Evolutionary conservation across 1,140 invertebrate genomes (phyloP).

Genomic region (Lordiphosa mommai): DNA sequence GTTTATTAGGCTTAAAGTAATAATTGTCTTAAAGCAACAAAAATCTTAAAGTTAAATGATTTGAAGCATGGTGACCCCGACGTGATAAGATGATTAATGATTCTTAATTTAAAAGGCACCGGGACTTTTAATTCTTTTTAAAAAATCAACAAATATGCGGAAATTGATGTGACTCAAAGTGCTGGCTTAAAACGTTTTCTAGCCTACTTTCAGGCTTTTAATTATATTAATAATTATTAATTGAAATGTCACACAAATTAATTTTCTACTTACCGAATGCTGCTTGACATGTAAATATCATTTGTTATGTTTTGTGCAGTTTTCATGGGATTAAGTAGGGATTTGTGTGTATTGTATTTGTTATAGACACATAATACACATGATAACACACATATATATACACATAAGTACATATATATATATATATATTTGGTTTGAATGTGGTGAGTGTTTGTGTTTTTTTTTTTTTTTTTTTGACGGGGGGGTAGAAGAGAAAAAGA

Average conservation of each 20-base stretch:
- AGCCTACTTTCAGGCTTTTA: not conserved
- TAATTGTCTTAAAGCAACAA: too few species aligned
- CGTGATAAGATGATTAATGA: too few species aligned
- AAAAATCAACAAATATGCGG: too few species aligned
- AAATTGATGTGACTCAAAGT: too few species aligned
- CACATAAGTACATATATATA: constrained; percentile 48
- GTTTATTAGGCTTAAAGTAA: too few species aligned
- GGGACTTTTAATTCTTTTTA: too few species aligned
- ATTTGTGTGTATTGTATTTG: not conserved
- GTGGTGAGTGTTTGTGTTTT: constrained; percentile 12
- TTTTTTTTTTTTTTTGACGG: constrained; percentile 11
- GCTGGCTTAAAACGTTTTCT: too few species aligned
- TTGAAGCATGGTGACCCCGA: too few species aligned
- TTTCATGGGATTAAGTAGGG: constrained; percentile 10
- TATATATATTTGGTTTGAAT: constrained; percentile 30
- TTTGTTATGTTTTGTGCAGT: constrained; percentile 14
- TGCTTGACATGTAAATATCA: constrained; percentile 15
- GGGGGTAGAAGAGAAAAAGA: constrained; percentile 69
- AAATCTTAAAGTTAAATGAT: too few species aligned
- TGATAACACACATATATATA: constrained; percentile 44
- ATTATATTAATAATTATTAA: not conserved
- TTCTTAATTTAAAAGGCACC: too few species aligned
- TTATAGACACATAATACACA: constrained; percentile 35
- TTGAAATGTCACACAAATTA: not conserved
- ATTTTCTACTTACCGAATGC: constrained; percentile 34